Evolutionary conservation across 2,113 vertebrate genomes (phyloP).

Genomic region (Limanda limanda): DNA sequence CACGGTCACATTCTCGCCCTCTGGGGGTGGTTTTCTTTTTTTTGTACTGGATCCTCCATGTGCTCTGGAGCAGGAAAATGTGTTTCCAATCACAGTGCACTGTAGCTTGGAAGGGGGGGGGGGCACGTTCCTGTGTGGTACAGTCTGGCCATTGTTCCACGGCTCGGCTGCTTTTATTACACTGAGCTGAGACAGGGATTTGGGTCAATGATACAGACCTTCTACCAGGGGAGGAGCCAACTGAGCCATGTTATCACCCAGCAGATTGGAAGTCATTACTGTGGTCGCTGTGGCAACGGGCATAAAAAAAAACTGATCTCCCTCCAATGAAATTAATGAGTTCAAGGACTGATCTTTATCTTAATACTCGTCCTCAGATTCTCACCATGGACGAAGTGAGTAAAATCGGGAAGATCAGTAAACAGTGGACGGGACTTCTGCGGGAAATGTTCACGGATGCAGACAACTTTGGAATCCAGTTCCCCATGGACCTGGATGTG

Average conservation of each 20-base stretch:
- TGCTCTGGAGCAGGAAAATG: slow-evolving; percentile 43
- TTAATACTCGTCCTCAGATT: slow-evolving; percentile 78
- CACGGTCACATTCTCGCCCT: slow-evolving; percentile 22
- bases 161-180: slow-evolving; percentile 68
- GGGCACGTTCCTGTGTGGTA: slow-evolving; percentile 52
- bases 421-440: slow-evolving; percentile 91
- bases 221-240: slow-evolving; percentile 45
- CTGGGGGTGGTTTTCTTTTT: slow-evolving; percentile 1
- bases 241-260: slow-evolving; percentile 57
- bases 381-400: slow-evolving; percentile 86
- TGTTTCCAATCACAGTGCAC: slow-evolving; percentile 54
- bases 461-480: slow-evolving; percentile 94
- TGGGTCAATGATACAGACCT: slow-evolving; percentile 61
- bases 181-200: slow-evolving; percentile 50
- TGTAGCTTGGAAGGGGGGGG: slow-evolving; percentile 33
- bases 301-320: slow-evolving; percentile 32
- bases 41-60: slow-evolving; percentile 19
- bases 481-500: slow-evolving; percentile 93
- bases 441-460: slow-evolving; percentile 88
- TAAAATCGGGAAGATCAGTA: slow-evolving; percentile 90
- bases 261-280: slow-evolving; percentile 58
- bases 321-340: neutral
- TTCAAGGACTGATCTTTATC: slow-evolving; percentile 5
- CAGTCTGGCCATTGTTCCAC: slow-evolving; percentile 64
- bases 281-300: slow-evolving; percentile 8